A percentile compares a stretch with the other conserved stretches of the same genome.
These are phyloP conservation scores for Lerema accius DNA, from an alignment of 1,140 invertebrate species.

Conservation along the genomic window DNA sequence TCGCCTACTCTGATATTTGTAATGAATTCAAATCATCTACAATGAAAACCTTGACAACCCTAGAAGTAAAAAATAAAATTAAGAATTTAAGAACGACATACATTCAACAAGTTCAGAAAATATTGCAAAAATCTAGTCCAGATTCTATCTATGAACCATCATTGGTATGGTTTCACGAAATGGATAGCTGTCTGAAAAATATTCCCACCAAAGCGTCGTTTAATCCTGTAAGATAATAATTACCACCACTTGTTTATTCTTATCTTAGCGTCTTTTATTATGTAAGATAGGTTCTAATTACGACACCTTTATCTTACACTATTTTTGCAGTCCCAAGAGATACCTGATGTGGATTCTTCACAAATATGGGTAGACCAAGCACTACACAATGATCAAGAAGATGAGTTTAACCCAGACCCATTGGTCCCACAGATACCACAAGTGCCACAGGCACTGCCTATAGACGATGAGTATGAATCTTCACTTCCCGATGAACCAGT, in stretches of 20 bases:
- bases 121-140: conserved; percentile 71
- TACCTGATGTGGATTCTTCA: conserved; percentile 56
- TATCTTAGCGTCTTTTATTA: too few relatives aligned
- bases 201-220: conserved; percentile 47
- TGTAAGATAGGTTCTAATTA: too few relatives aligned
- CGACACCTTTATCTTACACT: too few relatives aligned
- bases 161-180: conserved; percentile 74
- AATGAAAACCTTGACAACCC: conserved; percentile 55
- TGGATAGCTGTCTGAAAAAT: conserved; percentile 75
- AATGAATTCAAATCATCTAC: conserved; percentile 67
- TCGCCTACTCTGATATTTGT: conserved; percentile 65
- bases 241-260: too few relatives aligned
- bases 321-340: conserved; percentile 55
- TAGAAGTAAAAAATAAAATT: conserved; percentile 79
- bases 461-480: conserved; percentile 59
- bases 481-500: conserved; percentile 42
- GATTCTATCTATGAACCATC: conserved; percentile 72
- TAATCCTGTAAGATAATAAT: conserved; percentile 39
- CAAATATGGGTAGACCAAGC: conserved; percentile 64
- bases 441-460: not conserved
- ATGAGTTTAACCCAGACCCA: conserved; percentile 53
- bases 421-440: conserved; percentile 44
- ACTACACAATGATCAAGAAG: conserved; percentile 42
- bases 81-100: conserved; percentile 80
- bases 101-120: conserved; percentile 78